Evolutionary conservation across 2,113 vertebrate species (phyloP).

Genomic region (Brevimyrus niger): DNA sequence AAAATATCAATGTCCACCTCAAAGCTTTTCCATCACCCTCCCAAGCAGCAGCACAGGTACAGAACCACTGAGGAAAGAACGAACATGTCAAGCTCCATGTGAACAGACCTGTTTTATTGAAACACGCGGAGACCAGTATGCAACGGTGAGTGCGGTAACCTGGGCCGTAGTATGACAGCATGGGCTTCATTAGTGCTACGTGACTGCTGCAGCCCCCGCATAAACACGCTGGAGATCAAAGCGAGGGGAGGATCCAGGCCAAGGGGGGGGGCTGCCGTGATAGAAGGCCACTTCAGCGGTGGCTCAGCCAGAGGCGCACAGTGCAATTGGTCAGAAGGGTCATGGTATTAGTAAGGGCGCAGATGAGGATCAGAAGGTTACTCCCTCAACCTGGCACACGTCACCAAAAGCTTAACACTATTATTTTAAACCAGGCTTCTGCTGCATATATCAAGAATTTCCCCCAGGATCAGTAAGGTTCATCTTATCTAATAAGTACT

Average conservation of each 20-base stretch:
- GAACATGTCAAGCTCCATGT: background rate
- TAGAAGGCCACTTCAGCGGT: background rate
- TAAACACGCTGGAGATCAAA: background rate
- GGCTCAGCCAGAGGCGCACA: too few relatives aligned
- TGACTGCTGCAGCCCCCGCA: background rate
- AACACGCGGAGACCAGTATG: background rate
- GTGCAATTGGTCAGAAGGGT: background rate
- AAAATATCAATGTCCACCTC: background rate
- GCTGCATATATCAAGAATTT: background rate
- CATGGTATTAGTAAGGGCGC: background rate
- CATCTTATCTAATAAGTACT: background rate
- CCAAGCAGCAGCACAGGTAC: background rate
- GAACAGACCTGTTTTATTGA: background rate
- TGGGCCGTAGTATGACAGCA: background rate
- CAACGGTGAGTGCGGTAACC: background rate
- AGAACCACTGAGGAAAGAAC: background rate
- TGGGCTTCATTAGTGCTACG: background rate
- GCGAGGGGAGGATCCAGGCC: background rate
- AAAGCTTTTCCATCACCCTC: background rate
- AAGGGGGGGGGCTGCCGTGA: too few relatives aligned
- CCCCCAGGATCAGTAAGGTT: background rate
- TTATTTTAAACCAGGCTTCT: background rate
- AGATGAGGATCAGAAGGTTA: background rate
- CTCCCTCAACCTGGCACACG: background rate
- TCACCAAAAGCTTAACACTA: background rate